A percentile compares a stretch with the other conserved stretches of the same genome.
These are phyloP conservation scores for Alcedo atthis DNA, from an alignment of 2,797 vertebrate genomes.

Conservation along the genomic window DNA sequence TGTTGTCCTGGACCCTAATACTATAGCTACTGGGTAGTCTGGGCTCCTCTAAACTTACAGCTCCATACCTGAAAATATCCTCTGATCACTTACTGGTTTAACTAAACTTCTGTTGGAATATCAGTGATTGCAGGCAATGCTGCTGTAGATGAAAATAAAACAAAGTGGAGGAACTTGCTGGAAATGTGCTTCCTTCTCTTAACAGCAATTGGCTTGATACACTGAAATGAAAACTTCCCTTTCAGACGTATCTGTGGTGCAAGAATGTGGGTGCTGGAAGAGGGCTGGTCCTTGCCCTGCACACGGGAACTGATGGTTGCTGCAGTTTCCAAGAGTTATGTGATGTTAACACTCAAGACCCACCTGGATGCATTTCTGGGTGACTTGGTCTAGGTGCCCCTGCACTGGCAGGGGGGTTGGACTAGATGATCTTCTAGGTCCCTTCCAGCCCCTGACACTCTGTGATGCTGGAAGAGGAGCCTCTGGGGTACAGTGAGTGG, in stretches of 20 bases:
- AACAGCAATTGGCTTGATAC: neutral
- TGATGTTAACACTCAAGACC: neutral
- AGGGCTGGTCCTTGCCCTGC: neutral
- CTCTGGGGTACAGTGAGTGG: neutral
- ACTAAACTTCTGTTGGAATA: neutral
- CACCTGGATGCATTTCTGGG: no score
- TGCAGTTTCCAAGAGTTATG: slow-evolving; percentile 38
- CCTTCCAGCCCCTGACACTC: no score
- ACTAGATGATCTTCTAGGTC: no score
- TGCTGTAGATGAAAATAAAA: neutral
- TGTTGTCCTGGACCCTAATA: neutral
- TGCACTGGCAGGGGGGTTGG: no score
- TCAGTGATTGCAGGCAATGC: neutral
- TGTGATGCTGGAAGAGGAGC: neutral
- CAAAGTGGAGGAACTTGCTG: slow-evolving; percentile 8
- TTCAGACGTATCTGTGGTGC: slow-evolving; percentile 38
- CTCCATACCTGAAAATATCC: neutral
- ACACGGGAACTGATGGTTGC: slow-evolving; percentile 29
- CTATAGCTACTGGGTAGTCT: neutral
- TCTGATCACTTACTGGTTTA: neutral
- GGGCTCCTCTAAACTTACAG: neutral
- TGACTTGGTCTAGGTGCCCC: no score
- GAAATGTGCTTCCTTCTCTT: neutral
- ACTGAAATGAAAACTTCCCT: slow-evolving; percentile 24
- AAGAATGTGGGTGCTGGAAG: neutral